Base-by-base conservation (phyloP, 2,888 invertebrate species). In the Siphonodentalium dalli region DNA sequence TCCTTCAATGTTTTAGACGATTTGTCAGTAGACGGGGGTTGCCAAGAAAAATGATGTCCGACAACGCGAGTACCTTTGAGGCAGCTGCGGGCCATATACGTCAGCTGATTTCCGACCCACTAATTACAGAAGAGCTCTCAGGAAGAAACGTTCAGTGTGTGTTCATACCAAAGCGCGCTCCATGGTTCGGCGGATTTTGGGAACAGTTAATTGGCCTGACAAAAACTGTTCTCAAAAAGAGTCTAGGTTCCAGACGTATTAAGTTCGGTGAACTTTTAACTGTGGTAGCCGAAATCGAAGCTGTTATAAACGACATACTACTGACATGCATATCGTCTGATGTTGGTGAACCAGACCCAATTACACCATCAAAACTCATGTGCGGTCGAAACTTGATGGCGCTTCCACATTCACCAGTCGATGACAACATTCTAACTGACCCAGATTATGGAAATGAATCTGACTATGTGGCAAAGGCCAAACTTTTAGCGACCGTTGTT, bases 151-250 rank as follows among this genome's bases (percentile, higher is more conserved):
- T 39, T 3, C 34, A 50, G 6, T 58, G 60, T 54, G 24, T 26
- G 26, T 61, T 63, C 37, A 63, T 58, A 28, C 52, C 56, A 5
- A 48, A 52, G 20, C 29, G 51, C n/a, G 60, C 55, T 11, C 54
- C 61, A 2, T 63, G 63, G 60, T 60, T 31, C 33, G 62, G 55
- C 9, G 62, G 62, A 29, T 58, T 53, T 38, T 63, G 60, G 55
- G 61, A 61, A 28, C 27, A 58, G 13, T 26, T 63, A 18, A 54
- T 64, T 24, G 37, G 55, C 2, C 31, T 57, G 18, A 53, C 55
- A 5, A 54, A 60, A 42, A 47, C 51, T 24, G 40, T 48, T n/a
- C 35, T 64, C 1, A 62, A 44, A 37, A 55, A 51, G 26, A 33
- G 31, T 1, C 21, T 61, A 18, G 44, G 47, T 5, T 39, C 44